Conservation (phyloP, 2,113 vertebrate genomes). For the Oophaga pumilio region DNA sequence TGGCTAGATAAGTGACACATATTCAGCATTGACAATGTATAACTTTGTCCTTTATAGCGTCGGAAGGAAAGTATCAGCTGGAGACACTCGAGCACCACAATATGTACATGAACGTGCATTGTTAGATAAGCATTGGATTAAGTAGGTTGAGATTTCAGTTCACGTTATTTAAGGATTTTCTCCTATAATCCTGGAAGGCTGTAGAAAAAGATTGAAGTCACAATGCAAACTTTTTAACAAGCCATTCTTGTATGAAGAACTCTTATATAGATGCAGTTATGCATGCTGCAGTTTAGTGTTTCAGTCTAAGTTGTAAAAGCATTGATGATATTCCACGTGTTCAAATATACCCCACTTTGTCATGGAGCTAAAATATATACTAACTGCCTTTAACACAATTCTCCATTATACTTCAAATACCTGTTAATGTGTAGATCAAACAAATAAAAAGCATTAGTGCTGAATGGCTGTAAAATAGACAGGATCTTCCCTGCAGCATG, state of each 20-base stretch:
- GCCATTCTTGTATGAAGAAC: neutral
- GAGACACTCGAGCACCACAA: neutral
- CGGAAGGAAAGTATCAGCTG: neutral
- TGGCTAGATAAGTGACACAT: no score
- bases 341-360: neutral
- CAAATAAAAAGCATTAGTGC: no score
- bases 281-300: neutral
- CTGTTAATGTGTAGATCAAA: no score
- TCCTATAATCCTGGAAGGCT: neutral
- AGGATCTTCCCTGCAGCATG: no score
- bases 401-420: no score
- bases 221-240: neutral
- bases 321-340: neutral
- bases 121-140: neutral
- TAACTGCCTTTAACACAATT: no score
- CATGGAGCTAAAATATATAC: no score
- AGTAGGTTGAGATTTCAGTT: neutral
- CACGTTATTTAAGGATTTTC: neutral
- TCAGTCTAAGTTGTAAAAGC: neutral
- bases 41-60: neutral
- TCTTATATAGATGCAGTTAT: neutral
- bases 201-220: neutral
- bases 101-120: neutral
- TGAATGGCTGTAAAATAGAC: no score
- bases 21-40: neutral